Base-by-base conservation (phyloP, 2,797 vertebrate genomes). In the Pseudomugil tenellus region DNA sequence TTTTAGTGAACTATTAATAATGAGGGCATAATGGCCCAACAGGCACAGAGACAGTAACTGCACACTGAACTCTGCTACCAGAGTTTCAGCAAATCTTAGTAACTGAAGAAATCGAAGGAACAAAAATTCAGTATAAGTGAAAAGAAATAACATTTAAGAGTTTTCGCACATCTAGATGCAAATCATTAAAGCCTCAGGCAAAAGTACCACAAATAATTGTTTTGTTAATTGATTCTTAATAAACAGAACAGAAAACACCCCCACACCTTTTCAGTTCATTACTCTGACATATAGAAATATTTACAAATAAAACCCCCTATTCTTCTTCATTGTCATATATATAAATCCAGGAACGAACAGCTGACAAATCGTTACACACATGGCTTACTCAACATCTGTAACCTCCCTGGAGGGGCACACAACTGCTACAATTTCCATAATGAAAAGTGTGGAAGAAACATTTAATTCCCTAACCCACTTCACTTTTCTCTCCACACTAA, bases 1-100 rank as follows among this genome's bases (percentile, higher is more conserved):
- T 75, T 57, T 79, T 67, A 53, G 31, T 90, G 84, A 91, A 84
- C 76, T 83, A 67, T 85, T 74, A 88, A 71, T 86, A 89, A 87
- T 85, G 83, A 72, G 80, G 70, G 70, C 68, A 56, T 26, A 53
- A 81, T 31, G 74, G 59, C 58, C 70, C 72, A 21, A 72, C 51
- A 81, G 78, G 67, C 84, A 68, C 54, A 71, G 35, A 16, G 23
- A 17, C 65, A 74, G 39, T 67, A 64, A 70, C 68, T 63, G 63
- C 61, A 67, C 17, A 65, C 75, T 80, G 72, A 56, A 53, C 69
- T 78, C 46, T 21, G 32, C 55, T 32, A 21, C 41, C 54, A 37
- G 16, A 19, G 48, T 13, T 58, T 68, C 6, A 56, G 31, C 51
- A 17, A 23, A 68, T n/a, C 77, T 66, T 19, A 61, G 48, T 43